Evolutionary conservation across 2,113 vertebrate genomes (phyloP).

Genomic region (Dendrocopos noguchii): DNA sequence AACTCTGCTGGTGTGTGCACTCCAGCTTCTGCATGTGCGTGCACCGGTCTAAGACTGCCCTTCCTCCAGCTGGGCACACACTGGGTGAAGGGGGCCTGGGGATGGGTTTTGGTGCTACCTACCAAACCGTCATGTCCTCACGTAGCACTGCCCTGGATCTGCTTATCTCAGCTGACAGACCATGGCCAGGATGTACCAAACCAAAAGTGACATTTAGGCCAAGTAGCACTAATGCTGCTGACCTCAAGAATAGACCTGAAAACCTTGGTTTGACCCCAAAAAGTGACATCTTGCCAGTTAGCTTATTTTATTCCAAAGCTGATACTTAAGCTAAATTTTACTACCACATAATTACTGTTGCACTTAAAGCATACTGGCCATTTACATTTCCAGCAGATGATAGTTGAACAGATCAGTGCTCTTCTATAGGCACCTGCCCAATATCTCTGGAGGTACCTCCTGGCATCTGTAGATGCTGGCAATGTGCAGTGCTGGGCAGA

Average conservation of each 20-base stretch:
- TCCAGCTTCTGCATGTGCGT: fast-evolving
- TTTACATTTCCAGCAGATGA: fast-evolving
- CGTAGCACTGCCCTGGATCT: background rate
- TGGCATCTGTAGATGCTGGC: background rate
- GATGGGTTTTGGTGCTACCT: background rate
- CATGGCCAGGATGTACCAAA: background rate
- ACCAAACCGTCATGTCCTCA: background rate
- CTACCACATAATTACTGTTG: background rate
- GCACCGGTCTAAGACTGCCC: background rate
- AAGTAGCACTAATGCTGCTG: background rate
- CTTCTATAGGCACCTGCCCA: background rate
- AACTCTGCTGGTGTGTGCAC: background rate
- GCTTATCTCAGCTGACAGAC: background rate
- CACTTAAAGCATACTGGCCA: background rate
- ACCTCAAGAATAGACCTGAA: background rate
- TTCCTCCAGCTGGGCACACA: too few relatives aligned
- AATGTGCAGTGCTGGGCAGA: background rate
- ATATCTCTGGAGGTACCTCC: background rate
- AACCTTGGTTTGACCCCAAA: background rate
- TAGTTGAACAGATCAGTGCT: fast-evolving
- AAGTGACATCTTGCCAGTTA: background rate
- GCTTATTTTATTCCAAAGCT: background rate
- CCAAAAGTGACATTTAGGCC: background rate
- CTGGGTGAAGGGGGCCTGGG: background rate
- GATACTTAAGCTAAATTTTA: background rate